Evolutionary conservation across 2,797 vertebrate species (phyloP).

Genomic region (Squalus acanthias): DNA sequence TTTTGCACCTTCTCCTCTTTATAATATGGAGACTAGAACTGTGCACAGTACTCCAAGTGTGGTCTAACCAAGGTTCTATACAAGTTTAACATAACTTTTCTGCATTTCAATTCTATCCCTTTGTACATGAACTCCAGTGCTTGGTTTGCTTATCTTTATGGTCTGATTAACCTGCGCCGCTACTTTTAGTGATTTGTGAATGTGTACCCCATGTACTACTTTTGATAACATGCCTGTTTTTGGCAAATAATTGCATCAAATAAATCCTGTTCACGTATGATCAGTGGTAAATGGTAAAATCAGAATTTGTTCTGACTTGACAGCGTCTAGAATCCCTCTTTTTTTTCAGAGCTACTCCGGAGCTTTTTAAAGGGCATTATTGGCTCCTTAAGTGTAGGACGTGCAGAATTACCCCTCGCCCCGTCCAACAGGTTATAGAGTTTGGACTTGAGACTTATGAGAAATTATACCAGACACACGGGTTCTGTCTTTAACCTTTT

Average conservation of each 20-base stretch:
- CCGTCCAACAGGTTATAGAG: too few relatives aligned
- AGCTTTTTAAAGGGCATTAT: too few relatives aligned
- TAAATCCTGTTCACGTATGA: background rate
- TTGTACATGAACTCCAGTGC: background rate
- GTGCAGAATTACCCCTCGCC: too few relatives aligned
- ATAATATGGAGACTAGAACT: background rate
- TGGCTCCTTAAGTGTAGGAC: background rate
- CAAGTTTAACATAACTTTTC: background rate
- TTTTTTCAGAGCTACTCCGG: too few relatives aligned
- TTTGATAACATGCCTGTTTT: background rate
- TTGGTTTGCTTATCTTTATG: background rate
- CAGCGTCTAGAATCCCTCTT: too few relatives aligned
- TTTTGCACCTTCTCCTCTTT: background rate
- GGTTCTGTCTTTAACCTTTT: too few relatives aligned
- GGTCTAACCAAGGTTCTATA: background rate
- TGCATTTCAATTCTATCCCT: background rate
- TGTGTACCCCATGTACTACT: background rate
- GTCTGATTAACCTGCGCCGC: too few relatives aligned
- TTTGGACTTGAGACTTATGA: too few relatives aligned
- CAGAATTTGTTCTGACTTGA: too few relatives aligned
- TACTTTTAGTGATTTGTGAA: background rate
- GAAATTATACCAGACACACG: too few relatives aligned
- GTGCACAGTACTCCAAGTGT: background rate
- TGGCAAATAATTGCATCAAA: background rate
- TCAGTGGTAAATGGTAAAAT: too few relatives aligned